Percentiles rank a stretch among this genome's conserved stretches.
Evolutionary conservation across 2,113 vertebrate species (phyloP).

Genomic region (Calyptomena viridis): DNA sequence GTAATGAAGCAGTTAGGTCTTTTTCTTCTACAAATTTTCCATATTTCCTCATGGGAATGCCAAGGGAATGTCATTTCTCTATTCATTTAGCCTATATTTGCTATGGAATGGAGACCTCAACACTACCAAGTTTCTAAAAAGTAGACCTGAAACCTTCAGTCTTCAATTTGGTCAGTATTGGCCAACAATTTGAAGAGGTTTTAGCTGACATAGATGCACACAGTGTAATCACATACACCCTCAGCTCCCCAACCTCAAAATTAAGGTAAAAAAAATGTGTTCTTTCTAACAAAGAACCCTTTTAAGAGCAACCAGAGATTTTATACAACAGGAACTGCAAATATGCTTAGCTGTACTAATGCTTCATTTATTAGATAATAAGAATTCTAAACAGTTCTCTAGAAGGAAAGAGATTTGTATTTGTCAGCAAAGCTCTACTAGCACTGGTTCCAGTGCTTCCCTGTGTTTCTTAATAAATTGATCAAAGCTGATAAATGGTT

Average conservation of each 20-base stretch:
- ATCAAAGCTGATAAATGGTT: background rate
- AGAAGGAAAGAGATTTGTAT: background rate
- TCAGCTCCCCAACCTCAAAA: background rate
- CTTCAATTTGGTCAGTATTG: background rate
- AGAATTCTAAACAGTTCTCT: background rate
- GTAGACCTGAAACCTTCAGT: background rate
- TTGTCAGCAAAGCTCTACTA: background rate
- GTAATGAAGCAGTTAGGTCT: background rate
- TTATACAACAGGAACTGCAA: background rate
- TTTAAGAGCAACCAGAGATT: background rate
- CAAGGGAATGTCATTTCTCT: background rate
- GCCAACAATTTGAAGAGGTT: background rate
- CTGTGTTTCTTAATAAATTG: background rate
- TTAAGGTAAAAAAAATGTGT: background rate
- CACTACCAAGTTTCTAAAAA: background rate
- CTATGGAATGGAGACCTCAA: background rate
- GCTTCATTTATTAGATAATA: constrained; percentile 22
- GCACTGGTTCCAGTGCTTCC: background rate
- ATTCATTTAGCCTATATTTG: background rate
- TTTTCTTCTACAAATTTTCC: background rate
- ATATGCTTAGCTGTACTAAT: background rate
- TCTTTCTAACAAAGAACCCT: background rate
- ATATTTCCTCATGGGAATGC: background rate
- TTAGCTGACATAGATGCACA: background rate
- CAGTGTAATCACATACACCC: background rate